Conservation (phyloP, 2,797 vertebrate genomes). For the Xiphophorus birchmanni region DNA sequence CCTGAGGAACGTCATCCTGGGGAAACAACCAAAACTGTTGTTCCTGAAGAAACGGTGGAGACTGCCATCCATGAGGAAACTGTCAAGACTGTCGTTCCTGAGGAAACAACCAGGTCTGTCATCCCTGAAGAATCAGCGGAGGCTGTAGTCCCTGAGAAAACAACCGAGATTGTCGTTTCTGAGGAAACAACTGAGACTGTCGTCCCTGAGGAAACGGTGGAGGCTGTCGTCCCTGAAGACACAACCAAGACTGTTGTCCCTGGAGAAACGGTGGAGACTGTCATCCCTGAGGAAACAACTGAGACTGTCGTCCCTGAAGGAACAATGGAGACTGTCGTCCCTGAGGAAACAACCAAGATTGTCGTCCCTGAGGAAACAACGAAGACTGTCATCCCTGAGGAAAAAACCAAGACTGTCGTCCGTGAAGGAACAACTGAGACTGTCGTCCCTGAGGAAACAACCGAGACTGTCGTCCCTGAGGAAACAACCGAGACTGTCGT, state of each 20-base stretch:
- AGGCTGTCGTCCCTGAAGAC: neutral
- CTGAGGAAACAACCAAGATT: neutral
- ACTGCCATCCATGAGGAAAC: neutral
- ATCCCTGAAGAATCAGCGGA: neutral
- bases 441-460: neutral
- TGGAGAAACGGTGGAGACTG: neutral
- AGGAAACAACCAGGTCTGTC: neutral
- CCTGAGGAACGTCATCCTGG: neutral
- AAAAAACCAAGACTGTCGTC: neutral
- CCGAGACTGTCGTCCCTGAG: neutral
- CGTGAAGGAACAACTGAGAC: neutral
- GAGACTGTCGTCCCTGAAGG: neutral
- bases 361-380: neutral
- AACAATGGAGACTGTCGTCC: rapidly evolving
- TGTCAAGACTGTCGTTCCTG: neutral
- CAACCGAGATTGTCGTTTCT: neutral
- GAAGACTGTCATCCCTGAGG: no score
- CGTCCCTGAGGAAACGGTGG: rapidly evolving
- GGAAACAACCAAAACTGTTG: neutral
- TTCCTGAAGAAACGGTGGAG: no score
- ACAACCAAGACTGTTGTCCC: neutral
- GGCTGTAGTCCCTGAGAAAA: neutral
- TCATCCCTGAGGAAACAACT: no score
- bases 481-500: neutral
- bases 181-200: neutral